Evolutionary conservation across 2,797 vertebrate genomes (phyloP).

Genomic region (Buphagus erythrorhynchus): DNA sequence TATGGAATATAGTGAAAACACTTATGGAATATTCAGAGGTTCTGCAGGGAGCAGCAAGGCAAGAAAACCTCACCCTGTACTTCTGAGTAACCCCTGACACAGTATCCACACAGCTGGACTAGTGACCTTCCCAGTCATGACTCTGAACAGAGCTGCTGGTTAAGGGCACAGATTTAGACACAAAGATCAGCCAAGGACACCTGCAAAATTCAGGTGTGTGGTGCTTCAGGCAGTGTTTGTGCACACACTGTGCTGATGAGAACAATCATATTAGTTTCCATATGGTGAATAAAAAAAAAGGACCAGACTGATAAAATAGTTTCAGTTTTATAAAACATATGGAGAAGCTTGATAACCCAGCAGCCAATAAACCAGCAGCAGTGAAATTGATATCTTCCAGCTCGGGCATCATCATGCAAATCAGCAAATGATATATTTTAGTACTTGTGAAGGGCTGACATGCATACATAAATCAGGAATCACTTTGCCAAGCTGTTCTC

Average conservation of each 20-base stretch:
- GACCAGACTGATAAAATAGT: background rate
- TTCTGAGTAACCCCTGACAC: background rate
- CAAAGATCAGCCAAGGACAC: background rate
- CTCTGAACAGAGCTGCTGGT: background rate
- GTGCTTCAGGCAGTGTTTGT: background rate
- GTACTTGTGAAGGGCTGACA: slow-evolving; percentile 41
- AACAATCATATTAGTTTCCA: background rate
- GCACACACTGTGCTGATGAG: background rate
- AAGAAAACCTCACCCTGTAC: background rate
- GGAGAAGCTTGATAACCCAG: background rate
- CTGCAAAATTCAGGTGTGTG: background rate
- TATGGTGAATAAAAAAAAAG: background rate
- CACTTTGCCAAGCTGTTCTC: slow-evolving; percentile 23
- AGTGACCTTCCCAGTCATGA: background rate
- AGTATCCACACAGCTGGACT: background rate
- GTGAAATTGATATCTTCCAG: background rate
- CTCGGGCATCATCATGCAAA: background rate
- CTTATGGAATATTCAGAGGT: background rate
- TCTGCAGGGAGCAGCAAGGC: background rate
- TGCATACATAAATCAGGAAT: slow-evolving; percentile 19
- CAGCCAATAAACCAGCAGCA: background rate
- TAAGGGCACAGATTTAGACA: background rate
- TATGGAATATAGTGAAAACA: too few relatives aligned
- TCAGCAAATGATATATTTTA: slow-evolving; percentile 6
- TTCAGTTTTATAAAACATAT: background rate